phyloP scores from a whole-genome alignment of 2,113 vertebrate species.

The Sceloporus tristichus region DNA sequence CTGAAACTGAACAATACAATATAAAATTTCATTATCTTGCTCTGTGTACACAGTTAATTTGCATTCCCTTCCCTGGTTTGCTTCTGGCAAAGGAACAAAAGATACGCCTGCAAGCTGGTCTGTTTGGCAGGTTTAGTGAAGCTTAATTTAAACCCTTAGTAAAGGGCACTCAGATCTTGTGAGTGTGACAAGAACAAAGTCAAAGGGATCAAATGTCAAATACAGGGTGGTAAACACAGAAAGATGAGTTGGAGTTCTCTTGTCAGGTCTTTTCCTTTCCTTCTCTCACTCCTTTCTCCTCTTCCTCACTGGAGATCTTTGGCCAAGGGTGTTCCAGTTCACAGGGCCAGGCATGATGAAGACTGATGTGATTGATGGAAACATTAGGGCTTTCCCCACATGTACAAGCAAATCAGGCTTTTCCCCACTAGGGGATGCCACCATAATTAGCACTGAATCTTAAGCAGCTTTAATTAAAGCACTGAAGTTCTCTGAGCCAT shows the following conservation, averaged over 20 bases:
- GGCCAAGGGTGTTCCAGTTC: neutral
- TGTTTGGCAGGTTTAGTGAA: neutral
- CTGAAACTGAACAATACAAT: neutral
- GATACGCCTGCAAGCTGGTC: neutral
- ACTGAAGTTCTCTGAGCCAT: constrained; percentile 27
- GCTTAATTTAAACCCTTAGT: constrained; percentile 28
- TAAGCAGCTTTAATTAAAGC: constrained; percentile 39
- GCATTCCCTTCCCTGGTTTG: neutral
- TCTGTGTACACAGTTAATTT: constrained; percentile 7
- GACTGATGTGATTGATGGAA: neutral
- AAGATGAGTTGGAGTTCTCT: neutral
- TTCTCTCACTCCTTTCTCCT: too few species aligned
- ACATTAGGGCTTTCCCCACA: neutral
- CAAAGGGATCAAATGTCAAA: neutral
- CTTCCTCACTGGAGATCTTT: neutral
- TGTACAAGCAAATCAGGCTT: neutral
- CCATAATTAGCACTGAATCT: constrained; percentile 29
- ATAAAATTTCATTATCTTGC: constrained; percentile 10
- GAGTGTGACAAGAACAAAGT: constrained; percentile 1
- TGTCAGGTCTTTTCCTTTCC: neutral
- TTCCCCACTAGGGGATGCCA: constrained; percentile 24
- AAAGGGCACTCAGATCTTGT: neutral
- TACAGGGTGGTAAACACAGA: neutral
- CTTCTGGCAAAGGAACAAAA: neutral
- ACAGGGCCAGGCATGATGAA: neutral